These are phyloP conservation scores for Aspiorhynchus laticeps DNA, from an alignment of 2,113 vertebrate genomes.

Conservation along the genomic window DNA sequence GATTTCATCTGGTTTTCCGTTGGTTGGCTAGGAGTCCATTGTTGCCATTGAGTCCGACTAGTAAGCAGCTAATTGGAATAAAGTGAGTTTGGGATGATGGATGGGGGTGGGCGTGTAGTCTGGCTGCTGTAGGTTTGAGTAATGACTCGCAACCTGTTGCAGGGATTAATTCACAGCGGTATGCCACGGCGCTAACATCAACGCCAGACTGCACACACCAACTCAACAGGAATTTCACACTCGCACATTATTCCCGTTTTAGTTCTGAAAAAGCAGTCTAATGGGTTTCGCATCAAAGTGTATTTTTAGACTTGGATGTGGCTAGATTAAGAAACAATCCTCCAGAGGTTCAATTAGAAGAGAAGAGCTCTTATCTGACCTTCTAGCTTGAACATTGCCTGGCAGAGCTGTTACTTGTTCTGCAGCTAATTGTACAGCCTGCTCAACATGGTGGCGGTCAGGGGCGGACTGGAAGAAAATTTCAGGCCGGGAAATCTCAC, in stretches of 20 bases:
- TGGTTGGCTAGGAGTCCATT: background rate
- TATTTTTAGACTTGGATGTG: conserved; percentile 39
- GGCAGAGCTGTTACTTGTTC: conserved; percentile 1
- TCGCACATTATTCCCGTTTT: background rate
- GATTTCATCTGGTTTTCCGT: background rate
- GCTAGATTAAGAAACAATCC: conserved; percentile 39
- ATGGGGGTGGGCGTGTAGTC: conserved; percentile 23
- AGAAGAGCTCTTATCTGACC: conserved; percentile 30
- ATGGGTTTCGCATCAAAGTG: background rate
- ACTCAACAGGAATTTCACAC: conserved; percentile 26
- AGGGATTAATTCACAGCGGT: conserved; percentile 65
- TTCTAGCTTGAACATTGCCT: conserved; percentile 22
- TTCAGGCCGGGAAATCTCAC: too few species aligned
- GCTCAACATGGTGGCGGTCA: background rate
- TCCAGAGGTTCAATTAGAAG: conserved; percentile 41
- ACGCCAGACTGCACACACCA: background rate
- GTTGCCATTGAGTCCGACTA: conserved; percentile 19
- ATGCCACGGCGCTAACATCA: conserved; percentile 32
- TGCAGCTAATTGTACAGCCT: conserved; percentile 14
- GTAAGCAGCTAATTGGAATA: conserved; percentile 35
- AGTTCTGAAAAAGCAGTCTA: conserved; percentile 14
- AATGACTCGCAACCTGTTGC: conserved; percentile 66
- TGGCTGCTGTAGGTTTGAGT: conserved; percentile 48
- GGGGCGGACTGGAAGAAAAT: too few species aligned
- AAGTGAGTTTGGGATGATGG: conserved; percentile 34